Evolutionary conservation across 2,888 invertebrate species (phyloP), one percentile per base, ranked within the genome.

Genomic region (Drosophila paramelanica): DNA sequence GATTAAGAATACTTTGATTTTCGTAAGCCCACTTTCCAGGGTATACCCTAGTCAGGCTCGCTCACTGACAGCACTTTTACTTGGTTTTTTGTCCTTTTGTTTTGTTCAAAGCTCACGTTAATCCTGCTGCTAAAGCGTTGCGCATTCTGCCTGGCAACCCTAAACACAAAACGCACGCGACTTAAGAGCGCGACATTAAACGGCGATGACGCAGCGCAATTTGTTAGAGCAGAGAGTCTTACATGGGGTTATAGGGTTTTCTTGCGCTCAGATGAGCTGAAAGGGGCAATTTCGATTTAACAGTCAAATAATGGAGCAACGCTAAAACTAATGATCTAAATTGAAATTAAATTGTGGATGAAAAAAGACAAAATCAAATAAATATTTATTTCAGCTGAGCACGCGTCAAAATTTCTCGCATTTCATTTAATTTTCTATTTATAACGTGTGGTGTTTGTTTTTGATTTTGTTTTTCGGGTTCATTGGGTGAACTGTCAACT

Each of bases 181-280:
- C 74, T 74, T 61, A 69, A 68, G 56, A 57, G 65, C 73, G 55
- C 59, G 38, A 56, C 62, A 36, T 64, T 49, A 43, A 66, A 59
- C 59, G 53, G 27, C 68, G 42, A 76, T 76, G 75, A 76, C 67
- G n/a, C 49, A 31, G 64, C 62, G 45, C 49, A 67, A 59, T 75
- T 71, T 65, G 62, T 55, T 55, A 14, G 52, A 45, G 31, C 43
- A 2, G 20, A 38, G 58, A 43, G 39, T 25, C 13, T 67, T 41
- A 2, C 14, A 25, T 45, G 41, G 39, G 27, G 10, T 20, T 14
- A 25, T 41, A 27, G 39, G 27, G 10, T 20, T 14, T 10, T 5
- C 14, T n/a, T 25, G 3, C 10, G 1, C 31, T 3, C 10, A 10
- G 31, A 31, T 8, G 10, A 3, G 31, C 10, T 0, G 31, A 31